Evolutionary conservation across 2,113 vertebrate genomes (phyloP).

Genomic region (Elaphurus davidianus): DNA sequence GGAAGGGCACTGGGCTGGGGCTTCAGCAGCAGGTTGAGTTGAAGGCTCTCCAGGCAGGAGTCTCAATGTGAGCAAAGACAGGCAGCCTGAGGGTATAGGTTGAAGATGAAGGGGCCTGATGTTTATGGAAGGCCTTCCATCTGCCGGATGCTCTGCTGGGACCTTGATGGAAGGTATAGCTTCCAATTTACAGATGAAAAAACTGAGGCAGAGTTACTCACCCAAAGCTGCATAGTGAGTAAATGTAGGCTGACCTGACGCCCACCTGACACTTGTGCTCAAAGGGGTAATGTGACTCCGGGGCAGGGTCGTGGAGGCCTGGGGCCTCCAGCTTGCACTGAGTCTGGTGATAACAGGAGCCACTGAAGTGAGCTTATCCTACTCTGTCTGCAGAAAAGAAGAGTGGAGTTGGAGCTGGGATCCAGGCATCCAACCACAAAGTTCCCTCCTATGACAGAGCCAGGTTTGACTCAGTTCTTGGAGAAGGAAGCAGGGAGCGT

Average conservation of each 20-base stretch:
- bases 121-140: background rate
- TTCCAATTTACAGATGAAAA: background rate
- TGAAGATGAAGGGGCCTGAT: background rate
- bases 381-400: background rate
- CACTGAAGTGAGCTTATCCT: background rate
- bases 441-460: background rate
- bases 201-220: background rate
- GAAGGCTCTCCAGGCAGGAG: background rate
- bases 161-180: accelerated
- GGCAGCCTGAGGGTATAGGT: too few relatives aligned
- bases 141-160: too few relatives aligned
- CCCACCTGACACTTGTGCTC: accelerated
- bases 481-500: too few relatives aligned
- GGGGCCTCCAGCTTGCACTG: background rate
- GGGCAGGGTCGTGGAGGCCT: background rate
- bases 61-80: background rate
- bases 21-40: background rate
- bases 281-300: too few relatives aligned
- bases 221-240: background rate
- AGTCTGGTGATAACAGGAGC: background rate
- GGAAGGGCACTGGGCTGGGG: too few relatives aligned
- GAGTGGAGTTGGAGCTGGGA: background rate
- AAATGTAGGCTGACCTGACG: background rate
- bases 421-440: background rate
- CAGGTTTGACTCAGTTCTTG: background rate